Conservation (phyloP, 2,113 vertebrate species). For the Craseonycteris thonglongyai region DNA sequence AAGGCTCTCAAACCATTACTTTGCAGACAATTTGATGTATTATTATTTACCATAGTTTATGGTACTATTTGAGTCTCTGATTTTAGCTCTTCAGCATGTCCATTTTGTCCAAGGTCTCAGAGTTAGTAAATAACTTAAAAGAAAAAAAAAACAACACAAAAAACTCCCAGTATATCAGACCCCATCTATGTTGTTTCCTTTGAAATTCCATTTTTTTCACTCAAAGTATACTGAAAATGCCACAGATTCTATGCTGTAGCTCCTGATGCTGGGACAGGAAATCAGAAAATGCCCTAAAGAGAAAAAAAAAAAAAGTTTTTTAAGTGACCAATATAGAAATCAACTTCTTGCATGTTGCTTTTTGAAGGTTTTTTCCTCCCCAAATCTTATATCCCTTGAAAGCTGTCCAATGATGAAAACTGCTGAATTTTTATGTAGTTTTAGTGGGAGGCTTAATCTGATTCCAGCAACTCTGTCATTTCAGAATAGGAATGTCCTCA, state of each 20-base stretch:
- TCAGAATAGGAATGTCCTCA: not conserved
- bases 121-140: not conserved
- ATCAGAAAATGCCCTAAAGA: not conserved
- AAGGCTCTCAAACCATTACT: not conserved
- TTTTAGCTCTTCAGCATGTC: not conserved
- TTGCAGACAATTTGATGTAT: not conserved
- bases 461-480: not conserved
- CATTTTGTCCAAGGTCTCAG: not conserved
- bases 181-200: not conserved
- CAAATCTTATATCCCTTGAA: not conserved
- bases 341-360: not conserved
- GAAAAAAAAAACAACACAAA: not conserved
- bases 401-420: not conserved
- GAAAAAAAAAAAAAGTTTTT: not conserved
- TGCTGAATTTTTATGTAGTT: not conserved
- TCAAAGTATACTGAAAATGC: not conserved
- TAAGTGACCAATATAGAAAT: not conserved
- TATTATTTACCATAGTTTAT: not conserved
- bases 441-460: not conserved
- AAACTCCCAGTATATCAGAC: not conserved
- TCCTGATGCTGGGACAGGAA: not conserved
- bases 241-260: not conserved
- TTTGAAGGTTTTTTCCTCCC: not conserved
- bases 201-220: not conserved
- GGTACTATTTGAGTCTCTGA: not conserved